Base-by-base conservation (phyloP, 37 sponge, comb jelly and placozoan species). In the Ianthella basta region DNA sequence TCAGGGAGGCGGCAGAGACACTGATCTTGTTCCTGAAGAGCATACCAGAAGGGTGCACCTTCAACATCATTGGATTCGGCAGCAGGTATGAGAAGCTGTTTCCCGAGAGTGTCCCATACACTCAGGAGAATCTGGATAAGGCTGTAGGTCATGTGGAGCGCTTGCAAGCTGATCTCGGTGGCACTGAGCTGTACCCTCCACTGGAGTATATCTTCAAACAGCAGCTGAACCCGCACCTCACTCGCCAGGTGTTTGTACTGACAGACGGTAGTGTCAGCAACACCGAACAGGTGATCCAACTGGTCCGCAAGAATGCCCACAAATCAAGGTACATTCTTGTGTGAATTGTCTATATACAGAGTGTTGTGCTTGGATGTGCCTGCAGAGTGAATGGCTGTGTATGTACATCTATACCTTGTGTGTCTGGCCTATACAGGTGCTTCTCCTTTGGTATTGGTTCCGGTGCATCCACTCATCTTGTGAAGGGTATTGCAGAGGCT, bases 31-130 rank as follows among this genome's bases (percentile, higher is more conserved):
- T 89, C 55, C 81, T 89, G 20, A 89, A 89, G 64, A 83, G 87
- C 54, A 30, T 93, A 23, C 89, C 89, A 41, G 79, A 86, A 37
- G 87, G 85, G 12, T 72, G 84, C 29, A 80, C 50, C 72, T 93
- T 93, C 85, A 93, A 93, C 87, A 93, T 93, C 67, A 61, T 89
- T 18, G 87, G 93, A 6, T 93, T 93, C 86, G 93, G 93, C 8
- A 73, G 79, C 18, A 44, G 67, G 4, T 93, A 83, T 59, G 40
- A 80, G 65, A 53, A 25, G 30, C 67, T 93, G 0, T 93, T 89
- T 66, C 44, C 81, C 57, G 24, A 29, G 0, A 88, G 86, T 55
- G 75, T 73, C 3, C 85, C 84, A 0, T 87, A 87, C 65, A 75
- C 84, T 44, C 74, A 84, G 73, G 67, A 79, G 59, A 80, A 84